These are phyloP conservation scores for Elysia crispata DNA, from an alignment of 2,888 invertebrate genomes.

Conservation along the genomic window DNA sequence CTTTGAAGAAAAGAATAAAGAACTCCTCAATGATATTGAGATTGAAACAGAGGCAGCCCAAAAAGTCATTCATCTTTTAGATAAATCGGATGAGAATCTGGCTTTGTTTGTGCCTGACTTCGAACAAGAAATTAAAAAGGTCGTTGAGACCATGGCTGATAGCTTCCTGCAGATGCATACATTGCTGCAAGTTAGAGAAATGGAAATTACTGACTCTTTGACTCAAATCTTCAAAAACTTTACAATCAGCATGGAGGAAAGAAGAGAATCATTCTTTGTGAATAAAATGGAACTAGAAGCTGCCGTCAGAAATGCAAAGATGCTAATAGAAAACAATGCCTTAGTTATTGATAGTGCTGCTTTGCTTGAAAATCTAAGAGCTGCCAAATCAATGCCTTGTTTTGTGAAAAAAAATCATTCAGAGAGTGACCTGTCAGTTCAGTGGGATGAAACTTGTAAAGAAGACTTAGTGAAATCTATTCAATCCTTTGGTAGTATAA, in stretches of 20 bases:
- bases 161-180: constrained; percentile 67
- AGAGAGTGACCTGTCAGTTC: constrained; percentile 49
- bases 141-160: constrained; percentile 55
- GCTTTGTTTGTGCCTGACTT: constrained; percentile 56
- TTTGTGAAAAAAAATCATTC: constrained; percentile 49
- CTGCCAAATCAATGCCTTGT: constrained; percentile 64
- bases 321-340: constrained; percentile 40
- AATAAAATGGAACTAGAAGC: constrained; percentile 10
- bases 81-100: constrained; percentile 30
- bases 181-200: constrained; percentile 62
- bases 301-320: constrained; percentile 27
- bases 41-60: constrained; percentile 16
- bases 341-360: constrained; percentile 61
- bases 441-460: constrained; percentile 50
- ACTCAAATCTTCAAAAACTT: constrained; percentile 5
- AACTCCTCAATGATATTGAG: constrained; percentile 27
- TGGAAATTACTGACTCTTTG: constrained; percentile 30
- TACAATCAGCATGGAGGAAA: neutral
- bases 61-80: constrained; percentile 26
- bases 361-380: constrained; percentile 61
- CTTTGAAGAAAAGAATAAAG: constrained; percentile 72
- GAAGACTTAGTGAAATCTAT: neutral
- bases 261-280: neutral
- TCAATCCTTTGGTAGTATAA: constrained; percentile 29
- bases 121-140: constrained; percentile 56